These are phyloP conservation scores for Nesometra sesokonis DNA, from an alignment of 35 echinoderm and acorn worm genomes.

Conservation along the genomic window DNA sequence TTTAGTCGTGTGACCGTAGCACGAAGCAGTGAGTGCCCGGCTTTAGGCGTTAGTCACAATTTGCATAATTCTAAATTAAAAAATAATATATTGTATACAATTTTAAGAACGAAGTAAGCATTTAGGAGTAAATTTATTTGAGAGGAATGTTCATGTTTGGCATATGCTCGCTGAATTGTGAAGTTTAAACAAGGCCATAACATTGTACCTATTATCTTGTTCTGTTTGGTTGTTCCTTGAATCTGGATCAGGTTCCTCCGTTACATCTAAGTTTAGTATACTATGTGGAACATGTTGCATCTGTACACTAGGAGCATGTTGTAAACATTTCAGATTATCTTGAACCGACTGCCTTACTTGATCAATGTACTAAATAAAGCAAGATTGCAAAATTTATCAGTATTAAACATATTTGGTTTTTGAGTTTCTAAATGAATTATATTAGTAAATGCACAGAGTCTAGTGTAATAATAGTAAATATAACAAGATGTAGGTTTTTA, in stretches of 20 bases:
- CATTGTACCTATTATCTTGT: conserved; percentile 60
- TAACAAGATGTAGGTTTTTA: background rate
- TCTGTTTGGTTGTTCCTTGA: conserved; percentile 46
- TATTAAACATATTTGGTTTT: no score
- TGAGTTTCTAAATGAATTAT: no score
- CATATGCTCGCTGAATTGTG: background rate
- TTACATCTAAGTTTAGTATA: conserved; percentile 55
- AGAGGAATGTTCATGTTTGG: no score
- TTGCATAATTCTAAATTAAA: no score
- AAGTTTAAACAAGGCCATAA: background rate
- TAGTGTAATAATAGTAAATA: no score
- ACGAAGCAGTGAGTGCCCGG: no score
- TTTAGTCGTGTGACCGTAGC: no score
- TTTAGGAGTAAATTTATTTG: no score
- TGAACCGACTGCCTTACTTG: conserved; percentile 86
- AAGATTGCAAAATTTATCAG: no score
- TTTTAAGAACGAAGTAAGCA: no score
- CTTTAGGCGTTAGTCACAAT: no score
- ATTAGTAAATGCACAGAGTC: background rate
- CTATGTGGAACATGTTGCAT: conserved; percentile 96
- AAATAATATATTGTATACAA: no score
- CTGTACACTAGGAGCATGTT: conserved; percentile 94
- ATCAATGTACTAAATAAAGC: conserved; percentile 71
- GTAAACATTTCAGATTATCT: conserved; percentile 91
- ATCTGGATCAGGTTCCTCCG: conserved; percentile 61